Evolutionary conservation across 2,797 vertebrate species (phyloP).

Genomic region (Picus viridis): DNA sequence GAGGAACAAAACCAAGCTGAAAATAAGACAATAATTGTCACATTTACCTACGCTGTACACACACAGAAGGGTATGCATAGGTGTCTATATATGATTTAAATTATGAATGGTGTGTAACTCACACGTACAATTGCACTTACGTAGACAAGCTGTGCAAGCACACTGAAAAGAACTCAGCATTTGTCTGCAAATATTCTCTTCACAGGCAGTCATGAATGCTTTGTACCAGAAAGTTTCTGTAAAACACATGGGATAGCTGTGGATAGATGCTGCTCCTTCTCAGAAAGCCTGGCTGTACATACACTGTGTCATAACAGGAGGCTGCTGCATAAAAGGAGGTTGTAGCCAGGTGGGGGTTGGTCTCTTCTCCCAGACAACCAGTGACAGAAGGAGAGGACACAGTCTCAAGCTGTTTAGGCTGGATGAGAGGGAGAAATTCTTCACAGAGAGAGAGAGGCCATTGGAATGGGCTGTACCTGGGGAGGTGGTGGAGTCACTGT

Average conservation of each 20-base stretch:
- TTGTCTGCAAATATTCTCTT: not conserved
- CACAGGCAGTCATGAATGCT: not conserved
- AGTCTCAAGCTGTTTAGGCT: no score
- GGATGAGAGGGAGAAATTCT: no score
- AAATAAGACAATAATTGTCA: not conserved
- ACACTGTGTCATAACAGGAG: no score
- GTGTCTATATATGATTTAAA: not conserved
- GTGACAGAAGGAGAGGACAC: no score
- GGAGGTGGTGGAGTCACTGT: no score
- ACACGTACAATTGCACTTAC: not conserved
- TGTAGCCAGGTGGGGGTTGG: no score
- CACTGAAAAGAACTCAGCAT: not conserved
- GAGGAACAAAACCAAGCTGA: not conserved
- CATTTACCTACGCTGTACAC: not conserved
- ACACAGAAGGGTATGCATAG: not conserved
- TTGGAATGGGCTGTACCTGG: no score
- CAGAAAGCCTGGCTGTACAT: not conserved
- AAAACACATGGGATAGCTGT: not conserved
- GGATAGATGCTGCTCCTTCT: not conserved
- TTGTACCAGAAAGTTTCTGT: not conserved
- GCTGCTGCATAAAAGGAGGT: no score
- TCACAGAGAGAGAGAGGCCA: no score
- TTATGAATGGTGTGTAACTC: accelerated
- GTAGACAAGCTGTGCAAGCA: not conserved
- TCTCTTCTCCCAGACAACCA: no score